phyloP scores from a whole-genome alignment of 2,888 invertebrate genomes.

The Alsophila aescularia region DNA sequence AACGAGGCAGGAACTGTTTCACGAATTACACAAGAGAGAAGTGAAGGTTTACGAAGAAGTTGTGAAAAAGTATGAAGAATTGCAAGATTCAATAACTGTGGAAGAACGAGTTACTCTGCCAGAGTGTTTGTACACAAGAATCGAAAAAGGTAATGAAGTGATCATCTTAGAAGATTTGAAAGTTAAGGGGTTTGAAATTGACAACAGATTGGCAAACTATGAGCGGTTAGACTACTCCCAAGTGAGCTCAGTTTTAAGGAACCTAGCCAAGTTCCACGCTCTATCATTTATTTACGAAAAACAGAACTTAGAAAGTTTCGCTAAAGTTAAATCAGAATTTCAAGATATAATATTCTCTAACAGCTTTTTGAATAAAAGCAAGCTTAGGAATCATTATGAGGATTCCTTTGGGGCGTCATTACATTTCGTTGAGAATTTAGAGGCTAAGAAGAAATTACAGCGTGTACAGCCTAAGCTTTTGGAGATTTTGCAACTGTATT shows the following conservation, averaged over 20 bases:
- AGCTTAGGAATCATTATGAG: slow-evolving; percentile 62
- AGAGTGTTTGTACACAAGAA: slow-evolving; percentile 57
- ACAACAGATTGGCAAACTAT: slow-evolving; percentile 51
- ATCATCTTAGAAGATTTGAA: slow-evolving; percentile 69
- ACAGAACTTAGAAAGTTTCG: slow-evolving; percentile 45
- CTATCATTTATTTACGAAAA: slow-evolving; percentile 62
- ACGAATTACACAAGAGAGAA: slow-evolving; percentile 70
- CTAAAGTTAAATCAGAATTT: slow-evolving; percentile 50
- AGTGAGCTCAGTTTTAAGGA: slow-evolving; percentile 53
- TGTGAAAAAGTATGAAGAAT: slow-evolving; percentile 51
- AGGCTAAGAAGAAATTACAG: slow-evolving; percentile 55
- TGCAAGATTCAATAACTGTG: slow-evolving; percentile 53
- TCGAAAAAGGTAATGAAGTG: slow-evolving; percentile 61
- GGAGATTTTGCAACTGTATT: slow-evolving; percentile 57
- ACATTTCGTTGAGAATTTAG: slow-evolving; percentile 50
- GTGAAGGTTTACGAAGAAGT: slow-evolving; percentile 61
- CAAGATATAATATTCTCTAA: slow-evolving; percentile 65
- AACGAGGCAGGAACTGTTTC: slow-evolving; percentile 65
- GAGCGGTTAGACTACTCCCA: slow-evolving; percentile 56
- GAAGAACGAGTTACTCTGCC: slow-evolving; percentile 55
- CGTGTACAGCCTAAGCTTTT: slow-evolving; percentile 53
- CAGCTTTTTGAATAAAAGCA: slow-evolving; percentile 64
- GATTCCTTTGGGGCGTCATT: slow-evolving; percentile 69
- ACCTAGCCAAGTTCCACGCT: slow-evolving; percentile 72
- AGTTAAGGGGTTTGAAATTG: slow-evolving; percentile 56